Evolutionary conservation across 2,113 vertebrate genomes (phyloP), one percentile per base, ranked within the genome.

Genomic region (Rhabdomys dilectus): DNA sequence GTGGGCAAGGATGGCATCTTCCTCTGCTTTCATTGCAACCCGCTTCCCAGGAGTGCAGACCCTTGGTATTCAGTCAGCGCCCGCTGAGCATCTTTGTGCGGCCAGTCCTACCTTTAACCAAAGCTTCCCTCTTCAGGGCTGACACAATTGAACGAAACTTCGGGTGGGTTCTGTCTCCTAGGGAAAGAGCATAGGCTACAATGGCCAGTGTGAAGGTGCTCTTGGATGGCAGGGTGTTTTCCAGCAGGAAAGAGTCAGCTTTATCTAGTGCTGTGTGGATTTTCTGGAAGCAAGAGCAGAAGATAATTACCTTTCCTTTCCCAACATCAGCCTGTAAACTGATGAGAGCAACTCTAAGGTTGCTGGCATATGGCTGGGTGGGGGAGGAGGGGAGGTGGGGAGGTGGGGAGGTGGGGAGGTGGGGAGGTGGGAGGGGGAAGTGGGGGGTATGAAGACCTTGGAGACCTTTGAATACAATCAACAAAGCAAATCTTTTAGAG

Each of bases 191-290:
- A 1, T 99, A 99, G 0, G 99, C 97, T 0, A 98, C 95, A 31
- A 99, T 98, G 31, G 99, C 99, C 96, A 98, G 91, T 0, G 99
- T 98, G 29, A 99, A 99, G 34, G 99, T 98, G 91, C 98, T 99
- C 97, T 98, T 98, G 53, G 99, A 95, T 0, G 36, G 89, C 7
- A 9, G 2, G n/a, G 97, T 29, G 1, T 99, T 98, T 92, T 97
- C 97, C 62, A 97, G 98, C 96, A 99, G 93, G 94, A 99, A 99
- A 48, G 85, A 21, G 5, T 96, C 98, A 5, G 99, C 99, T 29
- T 96, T 98, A 7, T n/a, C 93, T 92, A 99, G 98, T 73, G 99
- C 98, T 19, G 92, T n/a, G 2, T 91, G 95, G 85, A 99, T 98
- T 97, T 89, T 98, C 99, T 99, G 98, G 12, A 97, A 97, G 94